A percentile compares a stretch with the other conserved stretches of the same genome.
phyloP scores from a whole-genome alignment of 2,797 vertebrate genomes.

The Trematomus bernacchii region DNA sequence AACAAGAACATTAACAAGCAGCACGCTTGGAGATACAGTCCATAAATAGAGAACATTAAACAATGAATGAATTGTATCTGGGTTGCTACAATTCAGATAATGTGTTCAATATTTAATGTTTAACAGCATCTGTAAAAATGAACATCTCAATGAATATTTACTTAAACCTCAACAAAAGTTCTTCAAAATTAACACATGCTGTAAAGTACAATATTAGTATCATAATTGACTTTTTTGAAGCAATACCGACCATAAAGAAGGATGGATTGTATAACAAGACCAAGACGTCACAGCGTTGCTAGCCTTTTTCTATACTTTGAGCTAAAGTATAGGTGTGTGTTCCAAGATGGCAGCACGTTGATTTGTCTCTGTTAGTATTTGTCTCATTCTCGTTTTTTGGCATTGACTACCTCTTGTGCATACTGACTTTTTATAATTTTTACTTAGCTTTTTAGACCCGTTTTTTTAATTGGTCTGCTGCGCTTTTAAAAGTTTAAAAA shows the following conservation, averaged over 20 bases:
- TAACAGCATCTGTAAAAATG: neutral
- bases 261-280: neutral
- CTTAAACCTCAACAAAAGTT: slow-evolving; percentile 2
- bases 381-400: no score
- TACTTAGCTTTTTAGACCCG: no score
- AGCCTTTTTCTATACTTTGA: no score
- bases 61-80: slow-evolving; percentile 23
- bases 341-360: no score
- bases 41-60: slow-evolving; percentile 42
- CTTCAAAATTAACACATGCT: neutral
- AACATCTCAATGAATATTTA: slow-evolving; percentile 6
- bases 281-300: no score
- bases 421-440: no score
- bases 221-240: neutral
- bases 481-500: no score
- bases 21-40: neutral
- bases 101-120: neutral
- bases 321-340: no score
- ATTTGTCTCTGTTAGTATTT: no score
- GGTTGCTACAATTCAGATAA: slow-evolving; percentile 11
- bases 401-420: no score
- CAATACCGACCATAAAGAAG: neutral
- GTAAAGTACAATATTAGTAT: neutral
- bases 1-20: slow-evolving; percentile 7
- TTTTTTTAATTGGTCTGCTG: no score